These are phyloP conservation scores for Nerophis lumbriciformis DNA, from an alignment of 2,113 vertebrate genomes.

Conservation along the genomic window DNA sequence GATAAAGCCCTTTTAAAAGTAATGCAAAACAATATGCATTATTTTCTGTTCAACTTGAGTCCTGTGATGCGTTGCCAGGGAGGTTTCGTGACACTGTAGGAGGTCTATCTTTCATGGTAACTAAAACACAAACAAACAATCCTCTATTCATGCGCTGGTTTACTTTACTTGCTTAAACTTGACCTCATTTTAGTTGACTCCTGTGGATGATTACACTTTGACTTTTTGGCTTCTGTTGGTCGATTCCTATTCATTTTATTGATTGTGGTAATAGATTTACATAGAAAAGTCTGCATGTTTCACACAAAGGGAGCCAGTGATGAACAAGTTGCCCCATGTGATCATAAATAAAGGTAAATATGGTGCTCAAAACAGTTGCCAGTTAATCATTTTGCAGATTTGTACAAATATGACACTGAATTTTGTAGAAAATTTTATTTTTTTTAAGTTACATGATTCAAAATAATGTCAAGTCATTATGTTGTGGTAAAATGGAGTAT, in stretches of 20 bases:
- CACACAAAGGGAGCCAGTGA: not conserved
- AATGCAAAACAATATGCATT: not conserved
- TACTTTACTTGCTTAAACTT: not conserved
- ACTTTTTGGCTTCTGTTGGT: not conserved
- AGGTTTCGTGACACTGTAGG: conserved; percentile 4
- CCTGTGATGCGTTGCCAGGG: not conserved
- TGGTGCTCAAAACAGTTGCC: too few species aligned
- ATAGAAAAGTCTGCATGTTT: too few species aligned
- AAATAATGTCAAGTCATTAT: too few species aligned
- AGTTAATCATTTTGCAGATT: too few species aligned
- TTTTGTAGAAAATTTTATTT: too few species aligned
- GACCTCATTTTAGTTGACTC: not conserved
- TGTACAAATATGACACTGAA: too few species aligned
- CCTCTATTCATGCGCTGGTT: not conserved
- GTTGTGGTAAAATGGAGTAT: too few species aligned
- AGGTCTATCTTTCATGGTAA: conserved; percentile 5
- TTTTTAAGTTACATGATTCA: too few species aligned
- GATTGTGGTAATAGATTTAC: not conserved
- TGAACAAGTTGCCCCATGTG: not conserved
- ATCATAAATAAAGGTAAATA: not conserved
- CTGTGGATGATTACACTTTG: not conserved
- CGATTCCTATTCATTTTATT: not conserved
- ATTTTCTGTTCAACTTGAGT: not conserved
- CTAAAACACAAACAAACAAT: not conserved
- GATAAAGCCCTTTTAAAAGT: too few species aligned